These are phyloP conservation scores for Nothocercus nigrocapillus DNA, from an alignment of 2,113 vertebrate genomes.

Conservation along the genomic window DNA sequence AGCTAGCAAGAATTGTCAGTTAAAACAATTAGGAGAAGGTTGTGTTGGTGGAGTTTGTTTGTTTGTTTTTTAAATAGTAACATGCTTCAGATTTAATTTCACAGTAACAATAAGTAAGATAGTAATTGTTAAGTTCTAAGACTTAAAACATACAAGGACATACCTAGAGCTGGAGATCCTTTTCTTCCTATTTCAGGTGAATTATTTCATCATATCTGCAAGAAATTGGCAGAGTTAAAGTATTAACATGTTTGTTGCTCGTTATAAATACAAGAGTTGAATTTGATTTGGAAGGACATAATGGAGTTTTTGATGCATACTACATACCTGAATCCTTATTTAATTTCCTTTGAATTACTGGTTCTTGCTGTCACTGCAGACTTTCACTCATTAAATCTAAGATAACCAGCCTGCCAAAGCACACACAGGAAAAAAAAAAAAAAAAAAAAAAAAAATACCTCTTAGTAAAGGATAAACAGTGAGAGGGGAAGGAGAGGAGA, in stretches of 20 bases:
- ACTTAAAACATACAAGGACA: not conserved
- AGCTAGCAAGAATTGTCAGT: not conserved
- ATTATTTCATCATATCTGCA: not conserved
- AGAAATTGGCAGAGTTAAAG: not conserved
- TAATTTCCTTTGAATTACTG: not conserved
- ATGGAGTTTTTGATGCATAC: not conserved
- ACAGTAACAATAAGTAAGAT: not conserved
- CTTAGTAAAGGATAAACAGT: not conserved
- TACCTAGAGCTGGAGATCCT: not conserved
- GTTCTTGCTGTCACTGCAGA: not conserved
- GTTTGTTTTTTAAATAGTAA: no score
- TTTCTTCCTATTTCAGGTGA: not conserved
- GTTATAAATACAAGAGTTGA: not conserved
- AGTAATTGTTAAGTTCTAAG: not conserved
- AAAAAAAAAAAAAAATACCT: not conserved
- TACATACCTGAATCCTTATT: not conserved
- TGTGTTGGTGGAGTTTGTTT: no score
- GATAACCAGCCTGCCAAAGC: not conserved
- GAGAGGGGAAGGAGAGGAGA: not conserved
- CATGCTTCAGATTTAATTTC: no score
- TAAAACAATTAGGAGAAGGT: not conserved
- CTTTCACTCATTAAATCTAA: conserved; percentile 22
- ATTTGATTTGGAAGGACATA: not conserved
- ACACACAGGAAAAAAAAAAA: not conserved
- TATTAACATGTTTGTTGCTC: not conserved